Base-by-base conservation (phyloP, 2,797 vertebrate species). In the Linurgus olivaceus region DNA sequence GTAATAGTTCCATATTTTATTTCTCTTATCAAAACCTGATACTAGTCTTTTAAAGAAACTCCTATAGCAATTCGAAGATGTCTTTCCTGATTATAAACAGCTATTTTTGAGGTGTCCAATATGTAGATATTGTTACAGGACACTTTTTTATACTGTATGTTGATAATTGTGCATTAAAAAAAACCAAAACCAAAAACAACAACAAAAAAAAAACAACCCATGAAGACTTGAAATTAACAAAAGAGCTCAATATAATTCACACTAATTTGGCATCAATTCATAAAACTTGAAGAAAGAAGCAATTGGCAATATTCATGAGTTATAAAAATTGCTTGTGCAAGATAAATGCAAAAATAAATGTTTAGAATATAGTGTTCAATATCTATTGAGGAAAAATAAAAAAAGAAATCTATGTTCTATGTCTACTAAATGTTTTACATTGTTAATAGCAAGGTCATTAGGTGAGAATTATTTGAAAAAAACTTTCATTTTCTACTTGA, bases 111-210 rank as follows among this genome's bases (percentile, higher is more conserved):
- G 2, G 5, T 55, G 1, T 26, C 6, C 2, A 13, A 72, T 50
- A 47, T 18, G 51, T 3, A 45, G 2, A 3, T 40, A 42, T 29
- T 31, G 0, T 52, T 47, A 35, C 13, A 38, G 2, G 7, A 5
- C 0, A 1, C 0, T 13, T 37, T 37, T 50, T 42, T 11, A 14
- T 12, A 10, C 7, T 17, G 1, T 33, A 4, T 38, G 5, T 35
- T 33, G 28, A 51, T 44, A 72, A 55, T 55, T 72, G 52, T 52
- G 6, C 1, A 4, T 18, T 55, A 33, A 19, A 50, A 23, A 50
- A 51, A n/a, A 16, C 2, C 7, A 16, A 66, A 21, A 7, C 3
- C 3, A 54, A 63, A 28, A 33, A 3, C 10, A 48, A 42, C 11
- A 23, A 19, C 3, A 10, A 5, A 13, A 44, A 17, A 42, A 42